phyloP scores from a whole-genome alignment of 2,113 vertebrate genomes.

The Zapornia atra region DNA sequence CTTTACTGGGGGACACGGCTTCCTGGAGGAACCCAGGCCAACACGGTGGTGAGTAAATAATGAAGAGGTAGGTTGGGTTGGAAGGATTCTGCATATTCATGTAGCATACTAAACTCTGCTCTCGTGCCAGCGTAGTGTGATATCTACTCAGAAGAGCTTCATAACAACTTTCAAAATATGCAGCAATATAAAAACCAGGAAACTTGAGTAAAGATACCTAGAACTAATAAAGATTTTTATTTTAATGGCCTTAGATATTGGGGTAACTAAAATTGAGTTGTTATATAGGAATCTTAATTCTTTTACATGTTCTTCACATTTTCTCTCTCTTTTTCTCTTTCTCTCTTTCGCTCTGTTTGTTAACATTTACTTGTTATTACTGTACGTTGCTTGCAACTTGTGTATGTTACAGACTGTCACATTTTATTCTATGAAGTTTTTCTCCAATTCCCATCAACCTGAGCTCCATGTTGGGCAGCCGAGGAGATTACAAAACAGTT shows the following conservation, averaged over 20 bases:
- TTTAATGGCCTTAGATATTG: conserved; percentile 46
- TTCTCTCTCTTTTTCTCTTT: conserved; percentile 74
- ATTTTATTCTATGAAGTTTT: conserved; percentile 78
- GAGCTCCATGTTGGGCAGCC: conserved; percentile 71
- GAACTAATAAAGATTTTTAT: background rate
- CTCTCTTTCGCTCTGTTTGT: conserved; percentile 76
- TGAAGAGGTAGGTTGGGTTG: conserved; percentile 72
- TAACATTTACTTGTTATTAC: conserved; percentile 76
- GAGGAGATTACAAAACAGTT: conserved; percentile 71
- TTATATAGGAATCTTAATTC: conserved; percentile 66
- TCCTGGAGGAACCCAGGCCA: conserved; percentile 66
- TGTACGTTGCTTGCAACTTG: conserved; percentile 71
- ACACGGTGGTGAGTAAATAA: conserved; percentile 71
- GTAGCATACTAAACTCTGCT: conserved; percentile 47
- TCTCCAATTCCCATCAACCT: conserved; percentile 72
- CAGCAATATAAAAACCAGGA: conserved; percentile 26
- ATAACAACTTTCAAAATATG: background rate
- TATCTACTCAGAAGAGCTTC: conserved; percentile 12
- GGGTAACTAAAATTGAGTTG: conserved; percentile 48
- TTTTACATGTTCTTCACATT: conserved; percentile 79
- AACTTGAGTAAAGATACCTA: conserved; percentile 26
- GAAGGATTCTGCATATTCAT: conserved; percentile 53
- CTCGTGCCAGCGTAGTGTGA: background rate
- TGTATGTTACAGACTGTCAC: conserved; percentile 79
- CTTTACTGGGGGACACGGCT: conserved; percentile 64